A percentile compares a stretch with the other conserved stretches of the same genome.
Evolutionary conservation across 2,113 vertebrate species (phyloP).

Genomic region (Planiliza haematocheilus): DNA sequence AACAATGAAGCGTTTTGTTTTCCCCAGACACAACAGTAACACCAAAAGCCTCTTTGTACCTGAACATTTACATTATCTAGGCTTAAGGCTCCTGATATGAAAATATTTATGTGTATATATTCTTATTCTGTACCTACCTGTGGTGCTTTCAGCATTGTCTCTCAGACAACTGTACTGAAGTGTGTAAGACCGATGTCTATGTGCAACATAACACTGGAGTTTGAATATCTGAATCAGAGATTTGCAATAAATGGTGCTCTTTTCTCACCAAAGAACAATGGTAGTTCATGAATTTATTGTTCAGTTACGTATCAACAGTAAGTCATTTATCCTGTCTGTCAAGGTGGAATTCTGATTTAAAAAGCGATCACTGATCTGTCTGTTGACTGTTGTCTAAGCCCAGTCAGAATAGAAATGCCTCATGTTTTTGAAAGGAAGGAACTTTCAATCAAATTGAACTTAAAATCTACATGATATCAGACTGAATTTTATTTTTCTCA

Average conservation of each 20-base stretch:
- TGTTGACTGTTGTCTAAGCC: no score
- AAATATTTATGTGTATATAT: constrained; percentile 67
- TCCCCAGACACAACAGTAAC: constrained; percentile 31
- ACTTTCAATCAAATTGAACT: not conserved
- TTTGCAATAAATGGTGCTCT: constrained; percentile 82
- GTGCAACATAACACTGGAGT: constrained; percentile 78
- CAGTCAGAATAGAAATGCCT: no score
- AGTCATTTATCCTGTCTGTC: not conserved
- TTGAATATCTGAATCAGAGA: constrained; percentile 67
- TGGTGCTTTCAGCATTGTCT: constrained; percentile 76
- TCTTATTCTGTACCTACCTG: constrained; percentile 63
- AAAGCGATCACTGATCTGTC: no score
- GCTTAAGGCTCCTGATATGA: constrained; percentile 41
- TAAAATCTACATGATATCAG: not conserved
- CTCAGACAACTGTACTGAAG: constrained; percentile 65
- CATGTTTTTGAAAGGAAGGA: no score
- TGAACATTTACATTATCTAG: constrained; percentile 33
- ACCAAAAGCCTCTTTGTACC: constrained; percentile 38
- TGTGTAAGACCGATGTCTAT: constrained; percentile 69
- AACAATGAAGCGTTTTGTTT: constrained; percentile 54
- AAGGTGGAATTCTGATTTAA: not conserved
- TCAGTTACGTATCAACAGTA: not conserved
- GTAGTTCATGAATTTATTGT: constrained; percentile 14
- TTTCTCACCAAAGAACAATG: constrained; percentile 79
- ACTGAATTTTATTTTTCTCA: not conserved